Evolutionary conservation across 2,888 invertebrate genomes (phyloP).

Genomic region (Candidula unifasciata): DNA sequence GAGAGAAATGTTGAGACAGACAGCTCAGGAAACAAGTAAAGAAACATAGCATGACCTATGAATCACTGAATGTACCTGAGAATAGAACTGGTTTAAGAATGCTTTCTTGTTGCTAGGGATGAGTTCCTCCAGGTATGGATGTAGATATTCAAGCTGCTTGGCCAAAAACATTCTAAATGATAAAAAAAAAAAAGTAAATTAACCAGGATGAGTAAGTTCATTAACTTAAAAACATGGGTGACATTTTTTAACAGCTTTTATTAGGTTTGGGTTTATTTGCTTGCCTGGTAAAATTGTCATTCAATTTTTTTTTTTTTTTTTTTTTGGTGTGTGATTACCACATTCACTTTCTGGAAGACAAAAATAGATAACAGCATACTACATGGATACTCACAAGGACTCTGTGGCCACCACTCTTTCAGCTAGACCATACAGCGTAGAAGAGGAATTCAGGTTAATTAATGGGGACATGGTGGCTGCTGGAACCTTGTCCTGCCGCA

Average conservation of each 20-base stretch:
- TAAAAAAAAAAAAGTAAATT: background rate
- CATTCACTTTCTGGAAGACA: too few species aligned
- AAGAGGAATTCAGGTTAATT: constrained; percentile 84
- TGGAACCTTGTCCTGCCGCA: constrained; percentile 77
- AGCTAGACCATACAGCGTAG: constrained; percentile 88
- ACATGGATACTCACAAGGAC: constrained; percentile 82
- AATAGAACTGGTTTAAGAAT: constrained; percentile 79
- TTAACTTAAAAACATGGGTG: too few species aligned
- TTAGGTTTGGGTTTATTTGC: too few species aligned
- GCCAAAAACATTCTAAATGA: constrained; percentile 86
- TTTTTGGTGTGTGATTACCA: too few species aligned
- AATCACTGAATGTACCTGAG: constrained; percentile 73
- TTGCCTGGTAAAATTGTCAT: too few species aligned
- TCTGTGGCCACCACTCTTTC: constrained; percentile 95
- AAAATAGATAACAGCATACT: too few species aligned
- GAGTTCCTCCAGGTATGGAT: constrained; percentile 90
- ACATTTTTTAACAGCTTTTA: too few species aligned
- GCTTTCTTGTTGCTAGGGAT: constrained; percentile 83
- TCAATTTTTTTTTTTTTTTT: too few species aligned
- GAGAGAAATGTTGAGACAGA: too few species aligned
- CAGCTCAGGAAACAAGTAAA: too few species aligned
- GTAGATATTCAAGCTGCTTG: constrained; percentile 90
- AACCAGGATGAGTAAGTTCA: too few species aligned
- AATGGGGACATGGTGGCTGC: constrained; percentile 83
- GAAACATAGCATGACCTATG: background rate